These are phyloP conservation scores for Octopus sinensis DNA, from an alignment of 1,140 invertebrate genomes.

Conservation along the genomic window DNA sequence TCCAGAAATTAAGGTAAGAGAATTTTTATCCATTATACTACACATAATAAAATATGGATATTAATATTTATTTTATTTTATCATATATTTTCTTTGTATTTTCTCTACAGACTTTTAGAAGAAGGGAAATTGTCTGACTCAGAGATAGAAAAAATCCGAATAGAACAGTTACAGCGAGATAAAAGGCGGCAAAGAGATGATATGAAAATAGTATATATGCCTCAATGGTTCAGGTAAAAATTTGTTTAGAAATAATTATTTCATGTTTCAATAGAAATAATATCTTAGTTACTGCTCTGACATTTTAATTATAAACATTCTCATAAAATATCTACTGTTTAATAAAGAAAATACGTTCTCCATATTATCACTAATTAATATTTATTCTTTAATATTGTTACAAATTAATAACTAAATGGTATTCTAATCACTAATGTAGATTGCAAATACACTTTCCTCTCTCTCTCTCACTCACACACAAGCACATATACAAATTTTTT, in stretches of 20 bases:
- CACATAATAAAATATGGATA: not conserved
- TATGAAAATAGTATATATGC: constrained; percentile 59
- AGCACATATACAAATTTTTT: too few relatives aligned
- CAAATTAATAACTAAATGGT: too few relatives aligned
- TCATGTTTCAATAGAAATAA: too few relatives aligned
- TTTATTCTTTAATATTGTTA: too few relatives aligned
- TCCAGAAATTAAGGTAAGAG: not conserved
- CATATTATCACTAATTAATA: too few relatives aligned
- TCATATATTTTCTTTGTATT: not conserved
- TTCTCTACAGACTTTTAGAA: constrained; percentile 63
- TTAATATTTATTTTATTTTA: not conserved
- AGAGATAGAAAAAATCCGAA: constrained; percentile 68
- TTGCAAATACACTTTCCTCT: too few relatives aligned
- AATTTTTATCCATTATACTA: not conserved
- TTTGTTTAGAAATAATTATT: not conserved
- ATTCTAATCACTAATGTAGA: too few relatives aligned
- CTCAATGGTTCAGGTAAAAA: constrained; percentile 68
- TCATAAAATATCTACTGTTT: too few relatives aligned
- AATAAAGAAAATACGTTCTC: too few relatives aligned
- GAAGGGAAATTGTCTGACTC: constrained; percentile 73
- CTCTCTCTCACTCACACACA: too few relatives aligned
- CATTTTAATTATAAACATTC: too few relatives aligned
- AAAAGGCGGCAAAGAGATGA: constrained; percentile 66
- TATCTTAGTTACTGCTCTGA: too few relatives aligned
- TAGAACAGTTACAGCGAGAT: constrained; percentile 71